Evolutionary conservation across 2,797 vertebrate genomes (phyloP).

Genomic region (Dendrocincla fuliginosa): DNA sequence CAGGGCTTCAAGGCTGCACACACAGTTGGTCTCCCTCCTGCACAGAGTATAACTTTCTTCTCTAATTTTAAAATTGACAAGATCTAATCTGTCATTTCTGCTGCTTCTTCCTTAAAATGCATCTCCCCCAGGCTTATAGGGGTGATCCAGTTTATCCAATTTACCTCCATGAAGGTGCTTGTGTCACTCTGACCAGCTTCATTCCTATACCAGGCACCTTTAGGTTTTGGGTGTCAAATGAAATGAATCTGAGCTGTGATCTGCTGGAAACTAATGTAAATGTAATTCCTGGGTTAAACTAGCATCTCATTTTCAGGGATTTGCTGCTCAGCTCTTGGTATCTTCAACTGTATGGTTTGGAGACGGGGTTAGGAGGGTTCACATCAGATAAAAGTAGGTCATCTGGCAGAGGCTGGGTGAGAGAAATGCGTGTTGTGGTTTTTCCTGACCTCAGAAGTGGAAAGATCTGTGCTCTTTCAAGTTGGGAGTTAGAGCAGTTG

Average conservation of each 20-base stretch:
- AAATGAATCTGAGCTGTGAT: not conserved
- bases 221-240: not conserved
- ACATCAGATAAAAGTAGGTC: not conserved
- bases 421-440: conserved; percentile 7
- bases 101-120: not conserved
- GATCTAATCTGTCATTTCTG: not conserved
- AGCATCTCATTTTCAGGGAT: not conserved
- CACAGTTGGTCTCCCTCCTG: not conserved
- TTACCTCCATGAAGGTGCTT: not conserved
- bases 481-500: not conserved
- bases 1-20: not conserved
- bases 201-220: not conserved
- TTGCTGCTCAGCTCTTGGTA: not conserved
- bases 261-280: not conserved
- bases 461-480: not conserved
- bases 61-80: not conserved
- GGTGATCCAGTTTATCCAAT: not conserved
- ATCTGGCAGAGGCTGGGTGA: not conserved
- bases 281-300: not conserved
- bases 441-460: conserved; percentile 32
- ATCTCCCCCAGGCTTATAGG: not conserved
- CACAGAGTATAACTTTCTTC: not conserved
- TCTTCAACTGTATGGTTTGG: not conserved
- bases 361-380: not conserved
- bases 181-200: not conserved